These are phyloP conservation scores for Menura novaehollandiae DNA, from an alignment of 2,113 vertebrate species.

Conservation along the genomic window DNA sequence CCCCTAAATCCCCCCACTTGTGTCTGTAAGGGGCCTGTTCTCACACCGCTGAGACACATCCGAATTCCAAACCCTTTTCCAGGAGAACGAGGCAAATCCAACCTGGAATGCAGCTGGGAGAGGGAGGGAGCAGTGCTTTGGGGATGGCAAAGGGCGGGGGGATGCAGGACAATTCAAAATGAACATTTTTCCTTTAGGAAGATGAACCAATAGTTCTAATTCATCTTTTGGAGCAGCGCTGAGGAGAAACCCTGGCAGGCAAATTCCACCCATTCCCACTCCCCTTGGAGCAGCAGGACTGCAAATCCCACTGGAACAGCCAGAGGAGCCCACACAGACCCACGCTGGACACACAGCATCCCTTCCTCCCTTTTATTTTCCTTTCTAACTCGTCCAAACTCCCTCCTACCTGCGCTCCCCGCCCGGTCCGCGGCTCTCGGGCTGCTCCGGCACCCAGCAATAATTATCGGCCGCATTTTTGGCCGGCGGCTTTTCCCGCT, in stretches of 20 bases:
- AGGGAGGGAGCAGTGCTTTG: background rate
- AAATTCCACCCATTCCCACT: background rate
- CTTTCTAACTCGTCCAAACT: background rate
- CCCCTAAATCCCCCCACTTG: background rate
- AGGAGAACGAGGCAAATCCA: background rate
- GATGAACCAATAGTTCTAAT: background rate
- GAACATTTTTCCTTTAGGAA: background rate
- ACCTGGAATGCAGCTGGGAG: background rate
- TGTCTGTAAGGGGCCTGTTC: background rate
- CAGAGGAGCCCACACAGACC: background rate
- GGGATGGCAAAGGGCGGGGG: background rate
- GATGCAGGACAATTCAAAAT: background rate
- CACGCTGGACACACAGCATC: background rate
- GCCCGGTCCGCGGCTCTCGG: constrained; percentile 20
- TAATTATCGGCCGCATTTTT: constrained; percentile 67
- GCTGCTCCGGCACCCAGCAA: constrained; percentile 72
- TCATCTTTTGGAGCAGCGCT: background rate
- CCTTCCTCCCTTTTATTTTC: accelerated
- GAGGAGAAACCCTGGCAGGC: background rate
- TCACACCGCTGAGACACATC: background rate
- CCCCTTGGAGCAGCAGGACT: background rate
- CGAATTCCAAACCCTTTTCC: background rate
- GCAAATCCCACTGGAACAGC: background rate
- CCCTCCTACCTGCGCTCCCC: constrained; percentile 55
- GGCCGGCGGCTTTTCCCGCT: constrained; percentile 21